phyloP scores from a whole-genome alignment of 35 echinoderm and acorn worm species.

The Apostichopus californicus region DNA sequence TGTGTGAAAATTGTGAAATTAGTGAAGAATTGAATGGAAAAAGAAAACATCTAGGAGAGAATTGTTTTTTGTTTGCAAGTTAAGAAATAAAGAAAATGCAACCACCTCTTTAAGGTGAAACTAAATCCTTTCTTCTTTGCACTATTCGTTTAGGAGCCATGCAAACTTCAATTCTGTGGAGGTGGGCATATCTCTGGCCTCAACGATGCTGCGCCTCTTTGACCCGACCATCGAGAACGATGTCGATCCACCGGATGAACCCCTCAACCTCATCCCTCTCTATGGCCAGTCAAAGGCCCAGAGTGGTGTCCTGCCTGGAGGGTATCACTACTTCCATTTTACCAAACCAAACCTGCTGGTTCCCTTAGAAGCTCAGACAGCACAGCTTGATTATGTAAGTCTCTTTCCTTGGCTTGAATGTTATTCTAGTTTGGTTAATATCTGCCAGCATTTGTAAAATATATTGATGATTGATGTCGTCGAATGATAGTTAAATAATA shows the following conservation, averaged over 20 bases:
- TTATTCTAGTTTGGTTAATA: background rate
- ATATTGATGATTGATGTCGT: no score
- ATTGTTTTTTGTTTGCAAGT: no score
- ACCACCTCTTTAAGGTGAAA: no score
- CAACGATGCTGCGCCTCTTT: slow-evolving; percentile 89
- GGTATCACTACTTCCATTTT: slow-evolving; percentile 81
- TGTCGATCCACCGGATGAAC: slow-evolving; percentile 68
- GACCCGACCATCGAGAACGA: slow-evolving; percentile 92
- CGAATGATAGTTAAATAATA: no score
- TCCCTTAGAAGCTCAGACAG: slow-evolving; percentile 72
- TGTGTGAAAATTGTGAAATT: no score
- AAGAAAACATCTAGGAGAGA: no score
- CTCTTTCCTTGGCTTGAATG: background rate
- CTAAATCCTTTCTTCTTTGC: no score
- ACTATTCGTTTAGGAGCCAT: slow-evolving; percentile 62
- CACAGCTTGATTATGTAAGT: slow-evolving; percentile 94
- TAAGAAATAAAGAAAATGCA: no score
- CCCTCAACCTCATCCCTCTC: slow-evolving; percentile 75
- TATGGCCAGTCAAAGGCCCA: slow-evolving; percentile 76
- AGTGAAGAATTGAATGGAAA: no score
- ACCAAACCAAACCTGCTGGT: slow-evolving; percentile 72
- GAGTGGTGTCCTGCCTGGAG: slow-evolving; percentile 78
- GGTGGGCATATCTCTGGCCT: slow-evolving; percentile 74
- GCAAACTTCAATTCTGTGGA: slow-evolving; percentile 94
- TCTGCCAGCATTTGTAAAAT: background rate